Conservation (phyloP, 2,113 vertebrate species). For the Sclerurus mexicanus region DNA sequence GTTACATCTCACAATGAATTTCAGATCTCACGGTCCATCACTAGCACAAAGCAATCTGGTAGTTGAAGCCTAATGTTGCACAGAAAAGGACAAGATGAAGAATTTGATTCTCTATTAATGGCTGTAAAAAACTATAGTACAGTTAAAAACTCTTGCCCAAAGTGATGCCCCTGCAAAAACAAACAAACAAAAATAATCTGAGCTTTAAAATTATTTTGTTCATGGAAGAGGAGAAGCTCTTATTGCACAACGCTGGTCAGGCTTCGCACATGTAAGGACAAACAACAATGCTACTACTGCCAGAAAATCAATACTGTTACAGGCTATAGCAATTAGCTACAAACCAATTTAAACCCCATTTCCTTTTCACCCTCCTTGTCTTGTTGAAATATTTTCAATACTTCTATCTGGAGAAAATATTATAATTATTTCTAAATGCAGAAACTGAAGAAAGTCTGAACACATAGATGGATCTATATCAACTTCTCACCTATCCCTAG, state of each 20-base stretch:
- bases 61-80: not conserved
- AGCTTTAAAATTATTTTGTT: not conserved
- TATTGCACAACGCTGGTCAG: not conserved
- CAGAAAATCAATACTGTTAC: constrained; percentile 47
- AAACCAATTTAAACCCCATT: constrained; percentile 52
- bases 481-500: not conserved
- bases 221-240: not conserved
- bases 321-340: constrained; percentile 42
- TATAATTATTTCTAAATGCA: not conserved
- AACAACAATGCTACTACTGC: constrained; percentile 27
- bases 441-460: not conserved
- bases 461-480: not conserved
- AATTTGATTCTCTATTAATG: not conserved
- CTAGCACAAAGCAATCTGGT: not conserved
- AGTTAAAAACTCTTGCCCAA: not conserved
- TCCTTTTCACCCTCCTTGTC: not conserved
- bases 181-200: not conserved
- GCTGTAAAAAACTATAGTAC: not conserved
- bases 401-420: constrained; percentile 6
- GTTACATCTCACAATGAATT: not conserved
- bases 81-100: not conserved
- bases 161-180: not conserved
- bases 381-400: constrained; percentile 12
- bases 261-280: not conserved
- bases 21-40: not conserved